Conservation (phyloP, 2,113 vertebrate genomes). For the Myotis lucifugus region DNA sequence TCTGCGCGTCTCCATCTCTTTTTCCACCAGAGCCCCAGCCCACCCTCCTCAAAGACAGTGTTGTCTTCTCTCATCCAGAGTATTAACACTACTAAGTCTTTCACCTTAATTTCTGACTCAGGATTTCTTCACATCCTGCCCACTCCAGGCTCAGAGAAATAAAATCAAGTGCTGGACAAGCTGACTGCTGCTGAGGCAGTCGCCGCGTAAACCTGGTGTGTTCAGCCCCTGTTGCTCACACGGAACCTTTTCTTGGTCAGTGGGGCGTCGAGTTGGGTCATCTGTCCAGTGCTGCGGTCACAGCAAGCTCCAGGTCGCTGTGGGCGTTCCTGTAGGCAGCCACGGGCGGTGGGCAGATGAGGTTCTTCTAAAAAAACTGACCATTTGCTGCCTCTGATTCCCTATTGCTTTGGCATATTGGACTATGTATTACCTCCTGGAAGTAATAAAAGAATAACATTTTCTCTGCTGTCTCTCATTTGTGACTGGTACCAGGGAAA, state of each 20-base stretch:
- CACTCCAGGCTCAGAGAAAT: conserved; percentile 41
- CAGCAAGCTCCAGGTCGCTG: neutral
- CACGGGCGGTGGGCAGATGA: neutral
- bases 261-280: neutral
- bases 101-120: conserved; percentile 69
- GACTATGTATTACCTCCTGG: conserved; percentile 76
- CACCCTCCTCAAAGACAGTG: conserved; percentile 16
- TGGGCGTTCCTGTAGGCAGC: neutral
- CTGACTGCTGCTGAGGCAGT: neutral
- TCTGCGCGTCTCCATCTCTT: neutral
- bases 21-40: neutral
- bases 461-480: conserved; percentile 62
- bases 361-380: conserved; percentile 46
- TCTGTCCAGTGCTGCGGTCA: neutral
- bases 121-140: conserved; percentile 59
- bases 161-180: neutral
- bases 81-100: conserved; percentile 74
- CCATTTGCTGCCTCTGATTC: conserved; percentile 68
- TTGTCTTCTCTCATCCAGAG: conserved; percentile 31
- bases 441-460: conserved; percentile 79
- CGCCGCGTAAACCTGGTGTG: fast-evolving
- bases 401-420: conserved; percentile 68
- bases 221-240: neutral
- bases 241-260: neutral
- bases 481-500: conserved; percentile 7